These are phyloP conservation scores for Bembecia ichneumoniformis DNA, from an alignment of 2,888 invertebrate species.

Conservation along the genomic window DNA sequence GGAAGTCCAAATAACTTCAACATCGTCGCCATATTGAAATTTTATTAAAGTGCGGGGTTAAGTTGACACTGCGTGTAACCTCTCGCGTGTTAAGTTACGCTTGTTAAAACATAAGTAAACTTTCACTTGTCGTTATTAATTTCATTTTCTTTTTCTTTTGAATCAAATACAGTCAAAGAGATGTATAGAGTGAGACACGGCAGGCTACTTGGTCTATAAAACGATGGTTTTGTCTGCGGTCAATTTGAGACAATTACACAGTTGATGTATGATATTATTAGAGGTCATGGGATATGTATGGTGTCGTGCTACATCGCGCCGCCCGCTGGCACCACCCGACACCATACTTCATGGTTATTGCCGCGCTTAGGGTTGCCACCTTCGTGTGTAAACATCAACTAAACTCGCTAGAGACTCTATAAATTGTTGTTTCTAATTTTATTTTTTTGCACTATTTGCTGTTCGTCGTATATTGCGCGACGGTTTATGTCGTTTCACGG, in stretches of 20 bases:
- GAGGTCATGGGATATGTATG: background rate
- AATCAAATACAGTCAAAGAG: too few species aligned
- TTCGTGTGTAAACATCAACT: background rate
- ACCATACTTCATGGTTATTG: slow-evolving; percentile 30
- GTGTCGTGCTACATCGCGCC: background rate
- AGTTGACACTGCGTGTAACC: background rate
- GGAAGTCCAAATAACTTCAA: background rate
- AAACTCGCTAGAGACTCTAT: too few species aligned
- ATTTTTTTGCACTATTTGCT: too few species aligned
- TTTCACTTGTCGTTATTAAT: background rate
- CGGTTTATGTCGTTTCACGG: too few species aligned
- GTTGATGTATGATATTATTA: too few species aligned
- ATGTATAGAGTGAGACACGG: too few species aligned
- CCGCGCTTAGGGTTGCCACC: background rate
- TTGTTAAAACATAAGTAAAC: background rate
- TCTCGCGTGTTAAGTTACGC: background rate
- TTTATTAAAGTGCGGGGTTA: background rate
- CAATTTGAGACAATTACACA: too few species aligned
- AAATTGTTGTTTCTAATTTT: too few species aligned
- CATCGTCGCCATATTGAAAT: background rate
- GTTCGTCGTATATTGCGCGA: too few species aligned
- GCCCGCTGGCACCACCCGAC: slow-evolving; percentile 25
- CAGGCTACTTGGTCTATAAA: too few species aligned
- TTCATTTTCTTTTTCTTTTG: background rate
- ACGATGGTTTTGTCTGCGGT: too few species aligned